Evolutionary conservation across 2,113 vertebrate species (phyloP), one percentile per base, ranked within the genome.

Genomic region (Panthera tigris): DNA sequence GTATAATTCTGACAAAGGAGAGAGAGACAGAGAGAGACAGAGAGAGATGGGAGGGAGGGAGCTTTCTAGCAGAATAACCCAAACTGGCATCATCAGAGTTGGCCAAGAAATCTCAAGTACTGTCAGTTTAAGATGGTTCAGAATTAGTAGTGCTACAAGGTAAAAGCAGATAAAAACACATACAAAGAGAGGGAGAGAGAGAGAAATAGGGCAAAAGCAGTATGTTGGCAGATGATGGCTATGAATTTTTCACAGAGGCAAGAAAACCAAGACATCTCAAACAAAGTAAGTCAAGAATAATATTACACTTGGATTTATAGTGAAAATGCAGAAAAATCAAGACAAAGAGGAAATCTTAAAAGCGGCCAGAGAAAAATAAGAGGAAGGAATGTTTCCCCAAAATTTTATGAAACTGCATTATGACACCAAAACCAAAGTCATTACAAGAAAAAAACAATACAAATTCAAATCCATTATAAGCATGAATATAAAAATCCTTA

Each of bases 21-120:
- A 6, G 14, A 39, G 18, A 71, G 33, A 52, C 8, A 55, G 31
- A 55, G 36, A n/a, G 23, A 36, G 7, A 45, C 3, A n/a, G 21
- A 21, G 4, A 29, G 13, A 0, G 4, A 29, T 7, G 1, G 21
- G 23, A 39, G 57, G 80, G 52, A 61, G 23, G n/a, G 5, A 11
- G 39, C 11, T 80, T 31, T 65, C 39, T n/a, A 63, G 55, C 71
- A 50, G 45, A 79, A 79, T 21, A 66, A 36, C 31, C 61, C 74
- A 79, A 65, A 50, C 0, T 50, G 61, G 27, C 33, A 90, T 39
- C 73, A 79, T 15, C 61, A 39, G 23, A 36, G 57, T 66, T 52
- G 15, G 33, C 41, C 45, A 79, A 50, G 71, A 78, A 48, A 79
- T 19, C 39, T 85, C 41, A 66, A 48, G 29, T 27, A 66, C 33